Evolutionary conservation across 2,113 vertebrate genomes (phyloP).

Genomic region (Microtus ochrogaster): DNA sequence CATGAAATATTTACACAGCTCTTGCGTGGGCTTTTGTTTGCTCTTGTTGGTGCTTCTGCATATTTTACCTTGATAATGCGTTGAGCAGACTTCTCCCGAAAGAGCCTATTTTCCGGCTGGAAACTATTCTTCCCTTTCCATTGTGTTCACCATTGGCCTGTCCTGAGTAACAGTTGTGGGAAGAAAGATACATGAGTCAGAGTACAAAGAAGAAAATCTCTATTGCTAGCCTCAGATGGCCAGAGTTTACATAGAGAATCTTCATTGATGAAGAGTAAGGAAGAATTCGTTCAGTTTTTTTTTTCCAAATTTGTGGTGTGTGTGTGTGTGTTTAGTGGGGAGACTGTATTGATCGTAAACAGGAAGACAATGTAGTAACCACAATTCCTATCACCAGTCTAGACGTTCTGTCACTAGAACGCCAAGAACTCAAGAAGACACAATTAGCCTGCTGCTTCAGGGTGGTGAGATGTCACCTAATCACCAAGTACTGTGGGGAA

Average conservation of each 20-base stretch:
- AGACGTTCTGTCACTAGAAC: background rate
- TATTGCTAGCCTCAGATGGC: background rate
- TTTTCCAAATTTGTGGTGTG: background rate
- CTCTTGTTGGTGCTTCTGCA: conserved; percentile 59
- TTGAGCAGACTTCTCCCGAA: conserved; percentile 37
- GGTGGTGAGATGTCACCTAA: background rate
- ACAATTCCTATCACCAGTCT: conserved; percentile 4
- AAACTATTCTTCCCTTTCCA: conserved; percentile 62
- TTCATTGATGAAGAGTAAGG: conserved; percentile 10
- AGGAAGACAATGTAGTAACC: background rate
- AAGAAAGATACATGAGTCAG: conserved; percentile 65
- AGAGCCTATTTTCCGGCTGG: conserved; percentile 68
- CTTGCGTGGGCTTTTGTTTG: conserved; percentile 76
- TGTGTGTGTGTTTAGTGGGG: background rate
- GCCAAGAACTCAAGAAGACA: background rate
- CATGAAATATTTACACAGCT: conserved; percentile 76
- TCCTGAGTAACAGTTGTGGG: conserved; percentile 50
- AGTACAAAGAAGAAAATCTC: conserved; percentile 34
- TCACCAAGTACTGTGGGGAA: conserved; percentile 13
- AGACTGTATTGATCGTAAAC: conserved; percentile 2
- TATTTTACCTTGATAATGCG: conserved; percentile 73
- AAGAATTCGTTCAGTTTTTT: background rate
- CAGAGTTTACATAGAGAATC: conserved; percentile 18
- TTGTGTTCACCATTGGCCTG: conserved; percentile 52
- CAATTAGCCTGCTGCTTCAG: background rate